These are phyloP conservation scores for Aplochiton taeniatus DNA, from an alignment of 2,797 vertebrate genomes.

Conservation along the genomic window DNA sequence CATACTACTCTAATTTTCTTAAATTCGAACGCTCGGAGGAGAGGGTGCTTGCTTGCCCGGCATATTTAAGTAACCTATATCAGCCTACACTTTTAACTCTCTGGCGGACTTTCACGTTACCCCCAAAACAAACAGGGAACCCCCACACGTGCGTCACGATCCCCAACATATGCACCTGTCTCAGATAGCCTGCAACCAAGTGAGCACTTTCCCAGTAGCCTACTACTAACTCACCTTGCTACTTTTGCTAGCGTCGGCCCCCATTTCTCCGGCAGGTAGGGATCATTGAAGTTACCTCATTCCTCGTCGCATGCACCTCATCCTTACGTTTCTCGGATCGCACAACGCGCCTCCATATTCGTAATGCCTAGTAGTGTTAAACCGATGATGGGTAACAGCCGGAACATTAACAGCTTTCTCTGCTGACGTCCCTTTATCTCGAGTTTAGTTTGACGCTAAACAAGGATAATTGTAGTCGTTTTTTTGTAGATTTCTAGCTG, in stretches of 20 bases:
- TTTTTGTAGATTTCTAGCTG: neutral
- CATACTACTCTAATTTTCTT: no score
- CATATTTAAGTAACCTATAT: no score
- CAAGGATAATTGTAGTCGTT: accelerated
- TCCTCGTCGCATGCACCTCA: conserved; percentile 24
- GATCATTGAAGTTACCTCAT: conserved; percentile 28
- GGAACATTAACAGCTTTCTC: no score
- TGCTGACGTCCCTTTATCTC: no score
- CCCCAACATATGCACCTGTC: neutral
- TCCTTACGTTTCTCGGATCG: conserved; percentile 36
- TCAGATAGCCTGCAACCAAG: neutral
- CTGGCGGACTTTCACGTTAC: no score
- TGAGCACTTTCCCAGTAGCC: neutral
- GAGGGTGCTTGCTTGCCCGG: no score
- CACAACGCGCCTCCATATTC: conserved; percentile 1
- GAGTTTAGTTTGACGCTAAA: no score
- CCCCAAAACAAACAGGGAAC: no score
- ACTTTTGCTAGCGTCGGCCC: conserved; percentile 71
- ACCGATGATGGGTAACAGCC: no score
- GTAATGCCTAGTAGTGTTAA: neutral
- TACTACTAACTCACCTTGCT: conserved; percentile 60
- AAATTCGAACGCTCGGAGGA: no score
- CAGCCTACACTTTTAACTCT: no score
- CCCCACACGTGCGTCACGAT: conserved; percentile 41
- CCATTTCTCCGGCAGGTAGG: conserved; percentile 63